These are phyloP conservation scores for Antheraea assamensis DNA, from an alignment of 2,888 invertebrate genomes.

Conservation along the genomic window DNA sequence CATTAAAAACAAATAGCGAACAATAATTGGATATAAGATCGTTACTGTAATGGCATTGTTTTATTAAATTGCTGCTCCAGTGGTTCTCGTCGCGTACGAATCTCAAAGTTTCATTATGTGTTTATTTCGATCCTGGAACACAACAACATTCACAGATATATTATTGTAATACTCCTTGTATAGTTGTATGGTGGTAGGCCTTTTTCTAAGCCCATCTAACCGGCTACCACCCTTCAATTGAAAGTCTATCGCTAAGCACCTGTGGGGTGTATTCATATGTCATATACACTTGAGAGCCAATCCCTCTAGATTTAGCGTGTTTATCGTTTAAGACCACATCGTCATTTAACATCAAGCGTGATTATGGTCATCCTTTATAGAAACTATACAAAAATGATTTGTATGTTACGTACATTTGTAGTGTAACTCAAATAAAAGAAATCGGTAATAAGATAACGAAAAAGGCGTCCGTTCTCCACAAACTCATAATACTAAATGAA, in stretches of 20 bases:
- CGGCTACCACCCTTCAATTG: too few relatives aligned
- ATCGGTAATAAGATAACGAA: not conserved
- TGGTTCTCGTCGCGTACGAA: not conserved
- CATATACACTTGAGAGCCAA: too few relatives aligned
- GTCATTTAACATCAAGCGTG: too few relatives aligned
- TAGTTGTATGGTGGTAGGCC: too few relatives aligned
- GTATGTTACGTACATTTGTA: too few relatives aligned
- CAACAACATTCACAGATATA: not conserved
- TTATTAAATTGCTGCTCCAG: not conserved
- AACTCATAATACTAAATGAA: not conserved
- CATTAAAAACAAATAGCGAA: not conserved
- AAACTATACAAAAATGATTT: too few relatives aligned
- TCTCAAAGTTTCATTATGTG: not conserved
- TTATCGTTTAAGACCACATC: too few relatives aligned
- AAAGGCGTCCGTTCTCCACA: not conserved
- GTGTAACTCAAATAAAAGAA: not conserved
- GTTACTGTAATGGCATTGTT: not conserved
- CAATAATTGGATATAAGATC: not conserved
- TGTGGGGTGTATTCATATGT: too few relatives aligned
- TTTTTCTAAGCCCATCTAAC: too few relatives aligned
- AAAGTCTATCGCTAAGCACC: too few relatives aligned
- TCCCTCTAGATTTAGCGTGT: too few relatives aligned
- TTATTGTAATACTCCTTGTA: not conserved
- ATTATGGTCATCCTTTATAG: too few relatives aligned
- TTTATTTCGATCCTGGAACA: not conserved